These are phyloP conservation scores for Malacoraja senta DNA, from an alignment of 2,797 vertebrate species.

Conservation along the genomic window DNA sequence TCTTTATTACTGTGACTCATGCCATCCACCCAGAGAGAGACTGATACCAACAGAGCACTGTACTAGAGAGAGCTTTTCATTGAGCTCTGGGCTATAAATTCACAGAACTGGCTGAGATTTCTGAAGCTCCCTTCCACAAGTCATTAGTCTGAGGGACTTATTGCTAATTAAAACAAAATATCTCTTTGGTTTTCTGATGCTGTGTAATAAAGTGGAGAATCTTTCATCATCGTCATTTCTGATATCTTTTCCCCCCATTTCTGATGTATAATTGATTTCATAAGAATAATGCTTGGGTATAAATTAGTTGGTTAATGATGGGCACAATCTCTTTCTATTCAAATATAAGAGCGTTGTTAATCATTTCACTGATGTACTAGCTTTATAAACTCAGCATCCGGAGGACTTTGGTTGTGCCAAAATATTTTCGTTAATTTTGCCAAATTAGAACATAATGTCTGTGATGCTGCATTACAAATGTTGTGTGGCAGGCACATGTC, in stretches of 20 bases:
- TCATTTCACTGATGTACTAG: constrained; percentile 25
- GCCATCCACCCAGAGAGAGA: neutral
- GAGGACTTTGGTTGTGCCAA: constrained; percentile 13
- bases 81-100: neutral
- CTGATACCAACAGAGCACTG: neutral
- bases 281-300: neutral
- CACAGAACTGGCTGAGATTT: constrained; percentile 15
- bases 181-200: neutral
- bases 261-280: constrained; percentile 5
- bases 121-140: neutral
- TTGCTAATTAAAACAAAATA: constrained; percentile 9
- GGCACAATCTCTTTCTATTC: neutral
- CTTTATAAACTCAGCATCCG: constrained; percentile 22
- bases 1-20: neutral
- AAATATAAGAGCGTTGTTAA: constrained; percentile 12
- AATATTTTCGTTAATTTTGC: neutral
- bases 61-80: neutral
- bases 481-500: constrained; percentile 11
- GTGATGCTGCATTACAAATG: neutral
- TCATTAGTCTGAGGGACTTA: constrained; percentile 15
- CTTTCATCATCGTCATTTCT: neutral
- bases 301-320: constrained; percentile 11
- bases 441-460: constrained; percentile 32
- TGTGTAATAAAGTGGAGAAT: neutral
- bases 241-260: neutral